Evolutionary conservation across 2,113 vertebrate genomes (phyloP).

Genomic region (Semicossyphus pulcher): DNA sequence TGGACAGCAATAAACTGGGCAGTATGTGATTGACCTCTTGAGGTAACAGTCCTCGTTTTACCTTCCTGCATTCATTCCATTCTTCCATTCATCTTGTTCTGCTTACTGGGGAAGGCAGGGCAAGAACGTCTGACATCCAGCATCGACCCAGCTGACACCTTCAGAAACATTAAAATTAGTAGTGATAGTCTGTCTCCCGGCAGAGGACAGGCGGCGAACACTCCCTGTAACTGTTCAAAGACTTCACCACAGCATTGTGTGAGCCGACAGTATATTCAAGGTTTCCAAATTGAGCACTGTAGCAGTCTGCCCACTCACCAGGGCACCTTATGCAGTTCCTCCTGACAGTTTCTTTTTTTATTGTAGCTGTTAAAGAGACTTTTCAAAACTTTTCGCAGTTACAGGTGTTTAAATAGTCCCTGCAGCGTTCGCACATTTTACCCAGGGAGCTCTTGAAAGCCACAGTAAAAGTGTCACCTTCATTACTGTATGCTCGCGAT

Average conservation of each 20-base stretch:
- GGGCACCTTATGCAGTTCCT: not conserved
- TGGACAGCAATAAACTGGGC: not conserved
- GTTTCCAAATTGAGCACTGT: not conserved
- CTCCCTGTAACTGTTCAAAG: not conserved
- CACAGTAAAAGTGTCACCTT: slow-evolving; percentile 4
- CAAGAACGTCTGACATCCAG: slow-evolving; percentile 6
- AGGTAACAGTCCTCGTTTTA: not conserved
- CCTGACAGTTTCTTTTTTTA: not conserved
- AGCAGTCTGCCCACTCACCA: not conserved
- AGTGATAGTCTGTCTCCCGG: slow-evolving; percentile 3
- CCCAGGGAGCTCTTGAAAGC: not conserved
- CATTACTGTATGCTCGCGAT: not conserved
- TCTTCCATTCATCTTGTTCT: slow-evolving; percentile 11
- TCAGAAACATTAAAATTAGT: slow-evolving; percentile 10
- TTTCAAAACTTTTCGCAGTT: not conserved
- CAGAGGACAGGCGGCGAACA: not conserved
- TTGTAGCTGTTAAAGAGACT: not conserved
- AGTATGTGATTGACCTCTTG: not conserved
- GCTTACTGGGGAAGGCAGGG: slow-evolving; percentile 6
- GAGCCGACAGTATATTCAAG: not conserved
- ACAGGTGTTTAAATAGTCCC: slow-evolving; percentile 7
- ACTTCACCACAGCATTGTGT: not conserved
- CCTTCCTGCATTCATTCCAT: slow-evolving; percentile 4
- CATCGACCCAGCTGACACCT: not conserved
- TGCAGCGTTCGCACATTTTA: not conserved